Base-by-base conservation (phyloP, 2,888 invertebrate species). In the Ceriagrion tenellum region DNA sequence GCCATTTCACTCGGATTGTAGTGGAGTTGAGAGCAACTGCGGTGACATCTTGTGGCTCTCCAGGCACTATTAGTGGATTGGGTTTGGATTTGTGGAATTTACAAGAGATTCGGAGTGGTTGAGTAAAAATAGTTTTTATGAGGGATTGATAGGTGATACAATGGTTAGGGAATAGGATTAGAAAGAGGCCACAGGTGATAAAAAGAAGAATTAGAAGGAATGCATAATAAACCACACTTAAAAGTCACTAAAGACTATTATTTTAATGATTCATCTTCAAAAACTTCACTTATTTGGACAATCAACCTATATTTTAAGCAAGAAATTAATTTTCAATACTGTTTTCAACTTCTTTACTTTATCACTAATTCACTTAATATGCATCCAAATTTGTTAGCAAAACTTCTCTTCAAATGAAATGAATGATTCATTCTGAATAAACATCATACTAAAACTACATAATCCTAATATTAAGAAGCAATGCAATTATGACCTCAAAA, bases 1-100 rank as follows among this genome's bases (percentile, higher is more conserved):
- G 98, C 99, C 99, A 99, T 95, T 98, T 98, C 95, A 99, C 99
- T 97, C 98, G 98, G 96, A 99, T 98, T 74, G 99, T 98, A n/a
- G 99, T 99, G 0, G 99, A 99, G 97, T 99, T 99, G 96, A 99
- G 97, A 47, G 99, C 98, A 95, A 98, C 98, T 89, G 98, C 98
- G 97, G 98, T 98, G 96, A 99, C 99, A 96, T 99, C 98, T 97
- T 99, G 98, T 93, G 99, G 99, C 97, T 99, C 99, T 96, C 99
- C 99, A 96, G 99, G 99, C 98, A 99, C 99, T 99, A 98, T 97
- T 97, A 97, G 35, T 59, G 47, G 63, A 30, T 40, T 23, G 95
- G 88, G n/a, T 55, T 69, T 63, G 90, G 74, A 30, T 74, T 30
- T 12, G 0, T 6, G 90, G 47, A 47, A 2, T 23, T 35, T 10